These are phyloP conservation scores for Chloropsis cyanopogon DNA, from an alignment of 2,113 vertebrate genomes.

Conservation along the genomic window DNA sequence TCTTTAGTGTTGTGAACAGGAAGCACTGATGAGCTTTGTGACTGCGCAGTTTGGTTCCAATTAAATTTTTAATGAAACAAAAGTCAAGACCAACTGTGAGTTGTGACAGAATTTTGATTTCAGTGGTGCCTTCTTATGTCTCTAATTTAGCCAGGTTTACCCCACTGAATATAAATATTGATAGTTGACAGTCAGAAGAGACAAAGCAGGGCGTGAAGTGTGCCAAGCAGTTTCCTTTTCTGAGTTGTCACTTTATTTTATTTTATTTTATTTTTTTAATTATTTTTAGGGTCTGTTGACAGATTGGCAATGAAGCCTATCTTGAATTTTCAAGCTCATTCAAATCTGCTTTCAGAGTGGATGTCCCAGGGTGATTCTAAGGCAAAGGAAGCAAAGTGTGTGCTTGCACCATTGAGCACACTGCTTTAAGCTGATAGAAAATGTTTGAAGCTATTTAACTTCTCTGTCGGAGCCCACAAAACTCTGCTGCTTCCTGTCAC, in stretches of 20 bases:
- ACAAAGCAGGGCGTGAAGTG: background rate
- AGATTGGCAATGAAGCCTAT: slow-evolving; percentile 13
- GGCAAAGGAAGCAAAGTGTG: background rate
- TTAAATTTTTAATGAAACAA: slow-evolving; percentile 69
- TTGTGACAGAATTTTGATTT: slow-evolving; percentile 33
- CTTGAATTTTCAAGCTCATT: slow-evolving; percentile 25
- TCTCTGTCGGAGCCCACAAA: slow-evolving; percentile 8
- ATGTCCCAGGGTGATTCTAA: slow-evolving; percentile 28
- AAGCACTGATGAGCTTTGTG: slow-evolving; percentile 60
- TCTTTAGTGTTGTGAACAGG: slow-evolving; percentile 44
- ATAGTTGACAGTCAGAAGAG: background rate
- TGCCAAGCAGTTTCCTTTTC: background rate
- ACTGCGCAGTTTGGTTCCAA: slow-evolving; percentile 64
- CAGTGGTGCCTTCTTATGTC: background rate
- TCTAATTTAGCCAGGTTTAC: slow-evolving; percentile 21
- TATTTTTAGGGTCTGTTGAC: slow-evolving; percentile 16
- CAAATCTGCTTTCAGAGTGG: slow-evolving; percentile 13
- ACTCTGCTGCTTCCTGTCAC: slow-evolving; percentile 20
- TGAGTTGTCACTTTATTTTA: background rate
- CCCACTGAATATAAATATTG: slow-evolving; percentile 1
- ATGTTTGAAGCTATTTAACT: slow-evolving; percentile 44
- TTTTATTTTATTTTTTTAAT: background rate
- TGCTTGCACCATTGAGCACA: slow-evolving; percentile 2
- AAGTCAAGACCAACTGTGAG: slow-evolving; percentile 44
- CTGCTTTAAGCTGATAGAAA: slow-evolving; percentile 32